A percentile compares a stretch with the other conserved stretches of the same genome.
These are phyloP conservation scores for Magallana gigas DNA, from an alignment of 1,140 invertebrate species.

Conservation along the genomic window DNA sequence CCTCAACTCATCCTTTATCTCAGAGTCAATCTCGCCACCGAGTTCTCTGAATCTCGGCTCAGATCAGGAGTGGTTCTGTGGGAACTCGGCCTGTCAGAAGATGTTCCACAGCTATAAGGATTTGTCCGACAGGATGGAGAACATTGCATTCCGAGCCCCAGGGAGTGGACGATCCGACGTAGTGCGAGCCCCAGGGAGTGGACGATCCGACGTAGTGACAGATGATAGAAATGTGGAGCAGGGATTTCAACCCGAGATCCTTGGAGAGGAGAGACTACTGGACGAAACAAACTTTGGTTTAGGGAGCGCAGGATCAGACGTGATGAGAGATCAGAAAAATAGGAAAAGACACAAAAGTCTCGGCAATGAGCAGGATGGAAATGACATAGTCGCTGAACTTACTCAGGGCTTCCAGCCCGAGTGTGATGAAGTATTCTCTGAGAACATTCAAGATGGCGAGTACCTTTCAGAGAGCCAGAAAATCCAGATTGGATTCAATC, in stretches of 20 bases:
- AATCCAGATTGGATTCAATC: neutral
- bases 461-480: neutral
- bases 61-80: slow-evolving; percentile 44
- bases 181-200: slow-evolving; percentile 35
- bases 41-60: neutral
- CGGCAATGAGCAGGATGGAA: neutral
- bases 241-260: slow-evolving; percentile 37
- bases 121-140: slow-evolving; percentile 34
- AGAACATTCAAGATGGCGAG: neutral
- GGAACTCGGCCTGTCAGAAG: slow-evolving; percentile 47
- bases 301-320: neutral
- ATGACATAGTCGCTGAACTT: neutral
- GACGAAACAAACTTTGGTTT: neutral
- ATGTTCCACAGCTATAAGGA: slow-evolving; percentile 55
- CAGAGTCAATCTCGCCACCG: neutral
- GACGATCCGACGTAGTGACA: neutral
- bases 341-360: neutral
- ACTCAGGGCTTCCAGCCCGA: neutral
- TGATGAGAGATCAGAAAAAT: neutral
- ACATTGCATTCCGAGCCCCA: slow-evolving; percentile 39
- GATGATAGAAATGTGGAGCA: neutral
- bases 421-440: neutral
- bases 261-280: neutral
- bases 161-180: neutral
- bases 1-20: slow-evolving; percentile 26